Percentiles rank a stretch among this genome's conserved stretches.
Conservation (phyloP, 2,113 vertebrate species). For the Physeter macrocephalus region DNA sequence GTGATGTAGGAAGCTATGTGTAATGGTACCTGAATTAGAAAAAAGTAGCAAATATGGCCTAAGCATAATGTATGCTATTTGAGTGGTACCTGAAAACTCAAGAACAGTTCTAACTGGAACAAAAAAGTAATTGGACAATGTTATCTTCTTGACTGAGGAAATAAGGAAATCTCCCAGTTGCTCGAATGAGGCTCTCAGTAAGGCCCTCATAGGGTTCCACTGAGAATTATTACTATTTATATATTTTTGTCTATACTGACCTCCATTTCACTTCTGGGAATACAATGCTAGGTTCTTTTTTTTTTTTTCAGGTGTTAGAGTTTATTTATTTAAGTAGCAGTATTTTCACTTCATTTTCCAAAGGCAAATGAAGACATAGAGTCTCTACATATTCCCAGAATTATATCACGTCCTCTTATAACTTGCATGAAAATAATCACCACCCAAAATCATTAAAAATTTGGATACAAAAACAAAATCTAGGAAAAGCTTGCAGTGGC, state of each 20-base stretch:
- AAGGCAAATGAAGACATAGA: neutral
- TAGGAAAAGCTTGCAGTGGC: neutral
- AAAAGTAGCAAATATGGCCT: neutral
- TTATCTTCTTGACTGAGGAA: neutral
- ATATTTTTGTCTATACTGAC: neutral
- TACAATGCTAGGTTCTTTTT: no score
- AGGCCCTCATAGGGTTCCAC: neutral
- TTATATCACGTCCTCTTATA: neutral
- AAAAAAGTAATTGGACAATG: neutral
- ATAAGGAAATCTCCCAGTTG: neutral
- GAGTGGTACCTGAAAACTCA: neutral
- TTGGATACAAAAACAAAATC: neutral
- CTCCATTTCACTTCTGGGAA: neutral
- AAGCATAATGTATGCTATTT: neutral
- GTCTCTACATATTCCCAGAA: neutral
- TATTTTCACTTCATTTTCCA: neutral
- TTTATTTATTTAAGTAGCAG: neutral
- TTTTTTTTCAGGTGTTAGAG: neutral
- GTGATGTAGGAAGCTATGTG: neutral
- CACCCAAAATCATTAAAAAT: neutral
- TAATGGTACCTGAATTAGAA: conserved; percentile 15
- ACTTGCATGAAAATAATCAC: neutral
- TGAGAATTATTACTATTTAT: neutral
- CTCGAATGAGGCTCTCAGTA: neutral
- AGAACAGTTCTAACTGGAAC: neutral